Evolutionary conservation across 2,797 vertebrate species (phyloP).

Genomic region (Thaleichthys pacificus): DNA sequence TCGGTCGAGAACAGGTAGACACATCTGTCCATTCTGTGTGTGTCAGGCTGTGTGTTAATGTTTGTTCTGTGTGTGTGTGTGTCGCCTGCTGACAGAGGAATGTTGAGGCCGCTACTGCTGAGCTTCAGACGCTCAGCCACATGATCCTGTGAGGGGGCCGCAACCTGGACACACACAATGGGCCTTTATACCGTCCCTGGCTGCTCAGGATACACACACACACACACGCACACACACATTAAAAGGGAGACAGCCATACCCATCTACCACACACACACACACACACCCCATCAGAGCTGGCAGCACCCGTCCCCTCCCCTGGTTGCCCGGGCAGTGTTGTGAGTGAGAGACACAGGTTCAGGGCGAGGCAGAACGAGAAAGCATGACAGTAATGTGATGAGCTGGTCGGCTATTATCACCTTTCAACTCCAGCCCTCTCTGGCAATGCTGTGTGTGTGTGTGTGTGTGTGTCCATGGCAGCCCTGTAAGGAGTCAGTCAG

Average conservation of each 20-base stretch:
- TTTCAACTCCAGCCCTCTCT: neutral
- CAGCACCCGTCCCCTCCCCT: neutral
- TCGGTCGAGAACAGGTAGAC: neutral
- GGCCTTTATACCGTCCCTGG: conserved; percentile 46
- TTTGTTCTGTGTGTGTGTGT: conserved; percentile 17
- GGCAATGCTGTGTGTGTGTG: neutral
- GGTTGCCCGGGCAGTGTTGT: neutral
- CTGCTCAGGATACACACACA: conserved; percentile 17
- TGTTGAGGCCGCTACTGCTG: conserved; percentile 41
- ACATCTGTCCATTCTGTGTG: too few relatives aligned
- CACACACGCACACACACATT: conserved; percentile 18
- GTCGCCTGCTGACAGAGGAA: conserved; percentile 28
- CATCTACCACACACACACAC: too few relatives aligned
- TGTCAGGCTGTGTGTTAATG: neutral
- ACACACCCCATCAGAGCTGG: too few relatives aligned
- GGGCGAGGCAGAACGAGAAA: neutral
- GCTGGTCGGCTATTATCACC: neutral
- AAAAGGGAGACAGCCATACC: neutral
- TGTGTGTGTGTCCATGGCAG: neutral
- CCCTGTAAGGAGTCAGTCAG: neutral
- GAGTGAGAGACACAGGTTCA: neutral
- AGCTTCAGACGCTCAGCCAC: conserved; percentile 31
- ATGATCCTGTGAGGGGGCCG: conserved; percentile 49
- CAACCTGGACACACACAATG: conserved; percentile 63
- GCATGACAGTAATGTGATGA: neutral